Percentiles rank a stretch among this genome's conserved stretches.
phyloP scores from a whole-genome alignment of 2,888 invertebrate species.

The Lasioglossum vierecki region DNA sequence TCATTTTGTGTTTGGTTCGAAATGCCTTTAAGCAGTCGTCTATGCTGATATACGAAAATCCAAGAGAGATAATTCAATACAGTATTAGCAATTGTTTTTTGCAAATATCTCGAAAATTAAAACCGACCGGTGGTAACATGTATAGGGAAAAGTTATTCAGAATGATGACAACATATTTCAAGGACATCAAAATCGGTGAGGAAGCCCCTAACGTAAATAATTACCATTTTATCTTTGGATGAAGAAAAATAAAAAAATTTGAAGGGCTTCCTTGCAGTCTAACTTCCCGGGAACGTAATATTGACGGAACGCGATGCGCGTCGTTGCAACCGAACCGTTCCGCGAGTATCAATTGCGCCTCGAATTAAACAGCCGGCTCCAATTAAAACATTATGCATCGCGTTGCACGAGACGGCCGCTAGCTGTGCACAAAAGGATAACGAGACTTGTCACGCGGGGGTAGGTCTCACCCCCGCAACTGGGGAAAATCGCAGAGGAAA shows the following conservation, averaged over 20 bases:
- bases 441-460: constrained; percentile 42
- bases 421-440: constrained; percentile 53
- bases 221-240: background rate
- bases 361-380: constrained; percentile 65
- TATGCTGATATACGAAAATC: too few species aligned
- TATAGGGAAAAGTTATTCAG: too few species aligned
- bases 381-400: constrained; percentile 70
- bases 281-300: background rate
- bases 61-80: too few species aligned
- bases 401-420: constrained; percentile 53
- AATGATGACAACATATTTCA: too few species aligned
- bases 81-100: too few species aligned
- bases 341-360: constrained; percentile 65
- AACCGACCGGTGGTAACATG: too few species aligned
- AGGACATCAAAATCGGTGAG: too few species aligned
- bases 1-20: too few species aligned
- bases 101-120: too few species aligned
- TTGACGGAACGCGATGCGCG: constrained; percentile 1
- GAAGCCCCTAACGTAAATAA: too few species aligned
- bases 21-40: too few species aligned
- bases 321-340: constrained; percentile 43
- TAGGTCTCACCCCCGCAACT: background rate
- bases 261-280: background rate
- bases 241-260: background rate
- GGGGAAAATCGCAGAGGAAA: constrained; percentile 18